Evolutionary conservation across 1,140 invertebrate genomes (phyloP).

Genomic region (Agrypnia vestita): DNA sequence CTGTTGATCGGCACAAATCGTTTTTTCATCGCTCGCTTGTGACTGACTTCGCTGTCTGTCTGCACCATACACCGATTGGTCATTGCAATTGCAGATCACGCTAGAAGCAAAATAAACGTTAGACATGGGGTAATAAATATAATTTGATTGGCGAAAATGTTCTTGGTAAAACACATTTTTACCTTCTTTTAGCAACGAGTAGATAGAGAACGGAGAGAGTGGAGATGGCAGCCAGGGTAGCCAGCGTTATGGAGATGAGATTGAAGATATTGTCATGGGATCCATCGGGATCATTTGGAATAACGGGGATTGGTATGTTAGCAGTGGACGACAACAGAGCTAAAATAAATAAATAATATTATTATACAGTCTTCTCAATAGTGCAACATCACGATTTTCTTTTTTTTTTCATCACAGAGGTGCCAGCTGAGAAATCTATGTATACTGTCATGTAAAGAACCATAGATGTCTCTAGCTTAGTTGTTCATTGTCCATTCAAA

Average conservation of each 20-base stretch:
- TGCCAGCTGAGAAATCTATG: too few relatives aligned
- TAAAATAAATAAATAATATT: slow-evolving; percentile 36
- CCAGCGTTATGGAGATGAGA: slow-evolving; percentile 57
- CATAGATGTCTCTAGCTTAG: too few relatives aligned
- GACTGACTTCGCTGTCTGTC: slow-evolving; percentile 70
- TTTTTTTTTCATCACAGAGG: neutral
- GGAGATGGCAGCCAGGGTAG: slow-evolving; percentile 56
- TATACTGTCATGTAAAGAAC: too few relatives aligned
- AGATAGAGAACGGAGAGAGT: slow-evolving; percentile 58
- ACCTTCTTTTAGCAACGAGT: slow-evolving; percentile 57
- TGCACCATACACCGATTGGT: slow-evolving; percentile 65
- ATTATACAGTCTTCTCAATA: neutral
- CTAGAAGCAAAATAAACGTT: slow-evolving; percentile 52
- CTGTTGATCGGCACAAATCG: slow-evolving; percentile 77
- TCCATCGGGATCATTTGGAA: slow-evolving; percentile 50
- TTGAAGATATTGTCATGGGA: slow-evolving; percentile 59
- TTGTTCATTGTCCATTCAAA: too few relatives aligned
- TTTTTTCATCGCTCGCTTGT: slow-evolving; percentile 73
- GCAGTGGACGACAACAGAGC: slow-evolving; percentile 55
- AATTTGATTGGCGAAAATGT: neutral
- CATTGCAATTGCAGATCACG: slow-evolving; percentile 66
- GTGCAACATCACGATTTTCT: too few relatives aligned
- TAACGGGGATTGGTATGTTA: slow-evolving; percentile 47
- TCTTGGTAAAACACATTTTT: neutral
- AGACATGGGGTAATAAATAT: neutral